Evolutionary conservation across 2,888 invertebrate genomes (phyloP).

Genomic region (Morinoia aosen): DNA sequence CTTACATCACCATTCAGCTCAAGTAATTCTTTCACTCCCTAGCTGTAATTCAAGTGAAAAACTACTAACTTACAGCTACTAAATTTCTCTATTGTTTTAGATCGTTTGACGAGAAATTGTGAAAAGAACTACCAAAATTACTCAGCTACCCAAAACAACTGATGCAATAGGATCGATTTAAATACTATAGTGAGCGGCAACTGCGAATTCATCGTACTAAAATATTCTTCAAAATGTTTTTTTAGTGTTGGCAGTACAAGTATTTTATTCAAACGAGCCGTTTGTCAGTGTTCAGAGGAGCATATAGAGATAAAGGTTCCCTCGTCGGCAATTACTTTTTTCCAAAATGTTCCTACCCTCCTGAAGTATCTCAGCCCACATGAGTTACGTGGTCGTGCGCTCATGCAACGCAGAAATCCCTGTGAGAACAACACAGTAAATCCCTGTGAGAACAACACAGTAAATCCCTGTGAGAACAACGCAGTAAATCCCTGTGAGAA

Average conservation of each 20-base stretch:
- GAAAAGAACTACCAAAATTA: neutral
- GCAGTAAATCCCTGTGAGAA: no score
- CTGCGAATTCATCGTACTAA: neutral
- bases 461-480: no score
- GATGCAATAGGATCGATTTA: no score
- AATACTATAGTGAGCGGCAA: no score
- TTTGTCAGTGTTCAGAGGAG: neutral
- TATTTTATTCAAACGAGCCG: neutral
- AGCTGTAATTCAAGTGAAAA: no score
- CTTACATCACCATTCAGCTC: no score
- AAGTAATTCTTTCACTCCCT: no score
- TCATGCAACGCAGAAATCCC: neutral
- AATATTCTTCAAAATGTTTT: neutral
- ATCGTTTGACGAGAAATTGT: neutral
- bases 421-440: neutral
- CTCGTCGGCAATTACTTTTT: constrained; percentile 13
- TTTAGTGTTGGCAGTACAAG: neutral
- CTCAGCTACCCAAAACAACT: no score
- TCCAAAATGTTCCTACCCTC: neutral
- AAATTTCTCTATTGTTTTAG: neutral
- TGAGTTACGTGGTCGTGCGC: neutral
- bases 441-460: no score
- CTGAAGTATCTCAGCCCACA: neutral
- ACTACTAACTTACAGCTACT: no score
- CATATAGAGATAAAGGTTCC: constrained; percentile 44